Base-by-base conservation (phyloP, 2,113 vertebrate genomes). In the Rhinoderma darwinii region DNA sequence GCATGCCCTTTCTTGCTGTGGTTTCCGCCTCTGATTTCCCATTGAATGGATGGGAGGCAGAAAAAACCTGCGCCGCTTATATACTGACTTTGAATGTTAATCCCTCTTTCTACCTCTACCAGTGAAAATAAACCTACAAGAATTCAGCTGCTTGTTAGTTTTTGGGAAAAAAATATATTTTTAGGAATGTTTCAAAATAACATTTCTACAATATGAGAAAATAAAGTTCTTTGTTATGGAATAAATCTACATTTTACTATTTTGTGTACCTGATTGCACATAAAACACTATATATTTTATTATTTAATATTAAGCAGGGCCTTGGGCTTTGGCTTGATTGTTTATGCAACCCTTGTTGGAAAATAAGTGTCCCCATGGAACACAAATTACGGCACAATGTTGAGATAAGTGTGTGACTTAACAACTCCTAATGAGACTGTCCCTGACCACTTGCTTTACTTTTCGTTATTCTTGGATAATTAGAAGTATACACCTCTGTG, bases 351-450 rank as follows among this genome's bases (percentile, higher is more conserved):
- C 89, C 92, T 92, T 90, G 92, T 92, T 93, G 93, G 93, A 93
- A 95, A 93, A 91, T 89, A 87, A 90, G 91, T 90, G 92, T 95
- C 94, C 94, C 91, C 27, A 89, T 94, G 93, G 92, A 92, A 90
- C 93, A 91, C 92, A 93, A 93, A 95, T 91, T 87, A 72, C 88
- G 84, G 91, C 90, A 78, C 81, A 81, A 93, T 91, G 84, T 92
- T 95, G 93, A 94, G 94, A 91, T 95, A 95, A 95, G 93, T 91
- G 90, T 77, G 84, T 90, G 89, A 92, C 93, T 94, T 95, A 92
- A 92, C 93, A 93, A 92, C 93, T 93, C 91, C 92, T 96, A 95
- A 94, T 94, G 92, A 96, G 94, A 93, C 95, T 92, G 91, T 93
- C 91, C 93, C 93, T 92, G 92, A 93, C 92, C 74, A 89, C 95